Percentiles rank a stretch among this genome's conserved stretches.
Evolutionary conservation across 2,888 invertebrate genomes (phyloP).

Genomic region (Polydrusus pterygomalis): DNA sequence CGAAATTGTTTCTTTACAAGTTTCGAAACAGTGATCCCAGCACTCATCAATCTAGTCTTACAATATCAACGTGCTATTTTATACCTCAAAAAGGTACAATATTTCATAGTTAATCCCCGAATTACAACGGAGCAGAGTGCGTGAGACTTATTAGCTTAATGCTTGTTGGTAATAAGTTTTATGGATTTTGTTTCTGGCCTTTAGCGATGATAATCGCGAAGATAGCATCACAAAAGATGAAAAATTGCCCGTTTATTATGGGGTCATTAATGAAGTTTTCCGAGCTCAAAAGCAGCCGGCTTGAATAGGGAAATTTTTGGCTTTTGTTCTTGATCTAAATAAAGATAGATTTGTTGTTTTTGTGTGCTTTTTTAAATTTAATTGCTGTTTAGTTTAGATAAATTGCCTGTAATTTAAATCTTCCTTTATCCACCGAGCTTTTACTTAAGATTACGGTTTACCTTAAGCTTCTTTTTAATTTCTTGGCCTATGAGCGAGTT

Average conservation of each 20-base stretch:
- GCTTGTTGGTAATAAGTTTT: constrained; percentile 56
- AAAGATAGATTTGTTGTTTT: constrained; percentile 47
- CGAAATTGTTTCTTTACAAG: constrained; percentile 15
- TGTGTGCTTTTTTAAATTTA: constrained; percentile 23
- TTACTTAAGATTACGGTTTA: neutral
- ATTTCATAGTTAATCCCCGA: constrained; percentile 48
- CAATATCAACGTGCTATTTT: constrained; percentile 44
- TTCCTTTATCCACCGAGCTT: neutral
- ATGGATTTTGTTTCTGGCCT: constrained; percentile 56
- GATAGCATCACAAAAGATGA: constrained; percentile 57
- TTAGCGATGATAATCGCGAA: constrained; percentile 54
- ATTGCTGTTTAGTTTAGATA: constrained; percentile 26
- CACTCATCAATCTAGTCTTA: constrained; percentile 41
- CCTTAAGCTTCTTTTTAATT: neutral
- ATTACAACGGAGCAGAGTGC: constrained; percentile 50
- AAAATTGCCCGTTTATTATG: constrained; percentile 55
- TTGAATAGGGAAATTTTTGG: constrained; percentile 44
- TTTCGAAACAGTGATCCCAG: constrained; percentile 11
- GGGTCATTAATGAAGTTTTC: constrained; percentile 56
- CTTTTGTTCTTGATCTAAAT: constrained; percentile 45
- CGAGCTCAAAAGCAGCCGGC: constrained; percentile 39
- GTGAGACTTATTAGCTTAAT: constrained; percentile 57
- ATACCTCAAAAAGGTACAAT: constrained; percentile 46
- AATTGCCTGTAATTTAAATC: constrained; percentile 1
- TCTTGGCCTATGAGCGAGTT: neutral